Evolutionary conservation across 2,888 invertebrate genomes (phyloP), one percentile per base, ranked within the genome.

Genomic region (Folsomia candida): DNA sequence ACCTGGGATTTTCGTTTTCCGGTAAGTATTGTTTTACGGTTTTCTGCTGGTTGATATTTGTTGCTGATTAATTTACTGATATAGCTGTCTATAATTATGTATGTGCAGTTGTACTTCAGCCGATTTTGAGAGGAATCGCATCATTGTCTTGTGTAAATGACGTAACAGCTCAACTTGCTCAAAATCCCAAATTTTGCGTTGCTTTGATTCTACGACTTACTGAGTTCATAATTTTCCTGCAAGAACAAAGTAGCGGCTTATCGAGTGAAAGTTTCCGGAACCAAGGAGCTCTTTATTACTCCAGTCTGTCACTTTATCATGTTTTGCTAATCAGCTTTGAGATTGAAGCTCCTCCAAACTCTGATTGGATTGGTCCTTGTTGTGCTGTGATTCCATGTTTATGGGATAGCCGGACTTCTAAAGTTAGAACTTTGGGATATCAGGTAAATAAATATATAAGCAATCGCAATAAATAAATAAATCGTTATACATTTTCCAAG

Each of bases 291-390:
- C 57, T 78, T 24, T 67, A 76, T 24, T 73, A 76, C 29, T 72
- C 74, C 1, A 68, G 71, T 3, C 20, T 77, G 24, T 74, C 75
- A n/a, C 51, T 78, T 58, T 58, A 74, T 0, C 77, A 78, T 54
- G 67, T 77, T 54, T 58, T 71, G 14, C 26, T 70, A 11, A 51
- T 72, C 18, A 63, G 75, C 18, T 57, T 27, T 2, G 65, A 65
- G 18, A 62, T 51, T 14, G 54, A 68, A 24, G 2, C 4, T n/a
- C 6, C n/a, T 4, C 22, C 57, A 57, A 57, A 22, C n/a, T 22
- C 68, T 28, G 78, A 78, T 26, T 74, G 76, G 73, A 69, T 77
- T 26, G 74, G 75, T 25, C 70, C 73, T 64, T 73, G 72, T 60
- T 69, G 68, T 18, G 66, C 69, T 6, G 70, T 70, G 28, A 68